These are phyloP conservation scores for Microchirus variegatus DNA, from an alignment of 2,797 vertebrate species.

Conservation along the genomic window DNA sequence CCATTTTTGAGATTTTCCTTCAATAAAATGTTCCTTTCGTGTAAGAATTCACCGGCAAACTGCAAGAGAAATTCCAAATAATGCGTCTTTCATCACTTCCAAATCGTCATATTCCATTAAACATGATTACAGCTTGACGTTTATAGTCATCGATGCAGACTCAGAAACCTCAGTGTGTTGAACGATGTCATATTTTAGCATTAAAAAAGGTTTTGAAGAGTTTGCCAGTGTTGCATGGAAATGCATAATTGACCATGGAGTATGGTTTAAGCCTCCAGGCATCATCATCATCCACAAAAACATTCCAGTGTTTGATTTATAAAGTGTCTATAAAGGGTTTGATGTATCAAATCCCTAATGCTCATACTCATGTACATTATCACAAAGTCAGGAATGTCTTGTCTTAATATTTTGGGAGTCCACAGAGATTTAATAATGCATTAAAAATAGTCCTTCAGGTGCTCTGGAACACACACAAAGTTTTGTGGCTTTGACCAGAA, in stretches of 20 bases:
- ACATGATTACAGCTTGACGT: conserved; percentile 19
- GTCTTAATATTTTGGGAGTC: too few relatives aligned
- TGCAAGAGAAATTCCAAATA: conserved; percentile 21
- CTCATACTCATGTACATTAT: too few relatives aligned
- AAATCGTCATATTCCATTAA: conserved; percentile 10
- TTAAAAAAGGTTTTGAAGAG: conserved; percentile 27
- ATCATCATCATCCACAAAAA: conserved; percentile 46
- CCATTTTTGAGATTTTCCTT: too few relatives aligned
- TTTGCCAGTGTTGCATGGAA: conserved; percentile 23
- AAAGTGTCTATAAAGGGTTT: conserved; percentile 11
- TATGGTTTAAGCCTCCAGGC: conserved; percentile 40
- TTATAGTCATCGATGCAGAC: conserved; percentile 17
- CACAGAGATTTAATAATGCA: too few relatives aligned
- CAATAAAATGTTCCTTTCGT: conserved; percentile 13
- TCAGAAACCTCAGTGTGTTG: conserved; percentile 11
- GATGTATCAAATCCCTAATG: conserved; percentile 5
- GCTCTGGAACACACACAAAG: conserved; percentile 12
- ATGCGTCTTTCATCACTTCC: conserved; percentile 12
- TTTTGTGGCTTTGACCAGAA: conserved; percentile 18
- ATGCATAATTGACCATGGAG: conserved; percentile 39
- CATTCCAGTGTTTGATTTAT: conserved; percentile 43
- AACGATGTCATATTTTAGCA: conserved; percentile 26
- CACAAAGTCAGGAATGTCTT: too few relatives aligned
- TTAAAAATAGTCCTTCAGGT: conserved; percentile 3
- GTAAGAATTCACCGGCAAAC: conserved; percentile 13